Base-by-base conservation (phyloP, 1,140 invertebrate species). In the Habropoda laboriosa region DNA sequence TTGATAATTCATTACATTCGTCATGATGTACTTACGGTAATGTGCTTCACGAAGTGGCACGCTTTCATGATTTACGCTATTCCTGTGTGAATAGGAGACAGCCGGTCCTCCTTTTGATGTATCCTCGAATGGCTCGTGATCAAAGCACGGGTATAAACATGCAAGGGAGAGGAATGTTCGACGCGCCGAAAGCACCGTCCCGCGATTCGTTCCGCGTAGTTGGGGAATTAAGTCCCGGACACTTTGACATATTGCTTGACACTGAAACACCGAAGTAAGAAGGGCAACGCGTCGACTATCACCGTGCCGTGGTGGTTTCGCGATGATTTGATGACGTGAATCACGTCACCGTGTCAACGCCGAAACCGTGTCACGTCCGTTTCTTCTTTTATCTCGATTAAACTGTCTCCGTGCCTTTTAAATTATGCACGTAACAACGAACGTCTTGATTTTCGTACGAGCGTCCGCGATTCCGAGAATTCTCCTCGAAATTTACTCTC, bases 1-100 rank as follows among this genome's bases (percentile, higher is more conserved):
- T 61, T n/a, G 35, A 61, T 71, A 71, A 71, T 71, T 78, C 55
- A 60, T 71, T 71, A 60, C 66, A 51, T 49, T 78, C 45, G 66
- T 71, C 42, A 42, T 51, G 35, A 35, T 27, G 67, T 71, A 51
- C 42, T 78, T 78, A 78, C 27, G n/a, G 35, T 71, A 78, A 78
- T 71, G 67, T 35, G 24, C 47, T 49, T 24, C 75, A 45, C 45
- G 35, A 78, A 78, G 42, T 51, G 45, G 18, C 45, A 38, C 35
- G 67, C 75, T 78, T 78, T 78, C 75, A 71, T 71, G 75, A 78
- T 78, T 78, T 40, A 78, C 32, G 74, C n/a, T 58, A 5, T 30
- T n/a, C 24, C 75, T 51, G 55, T 49, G 45, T 71, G 55, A 78
- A 57, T 60, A 78, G 45, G 21, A 51, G 49, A 58, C 66, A 42